A percentile compares a stretch with the other conserved stretches of the same genome.
These are phyloP conservation scores for Scaptomyza reducta DNA, from an alignment of 2,888 invertebrate genomes.

Conservation along the genomic window DNA sequence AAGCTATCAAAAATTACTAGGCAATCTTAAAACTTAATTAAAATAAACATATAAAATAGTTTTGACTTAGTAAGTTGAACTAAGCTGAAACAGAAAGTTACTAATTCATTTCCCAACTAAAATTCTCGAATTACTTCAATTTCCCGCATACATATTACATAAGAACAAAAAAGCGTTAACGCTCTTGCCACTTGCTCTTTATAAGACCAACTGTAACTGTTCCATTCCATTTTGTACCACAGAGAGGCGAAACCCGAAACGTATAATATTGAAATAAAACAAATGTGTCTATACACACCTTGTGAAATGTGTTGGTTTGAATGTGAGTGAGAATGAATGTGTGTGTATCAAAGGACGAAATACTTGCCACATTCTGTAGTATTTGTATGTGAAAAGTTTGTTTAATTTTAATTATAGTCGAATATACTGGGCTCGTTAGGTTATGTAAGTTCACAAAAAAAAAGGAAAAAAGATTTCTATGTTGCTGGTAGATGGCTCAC, in stretches of 20 bases:
- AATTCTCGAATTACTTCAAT: background rate
- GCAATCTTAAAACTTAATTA: no score
- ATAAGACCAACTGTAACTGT: conserved; percentile 61
- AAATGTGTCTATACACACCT: conserved; percentile 66
- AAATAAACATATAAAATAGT: background rate
- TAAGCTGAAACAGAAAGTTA: background rate
- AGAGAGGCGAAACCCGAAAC: conserved; percentile 36
- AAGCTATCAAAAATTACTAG: no score
- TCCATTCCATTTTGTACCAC: conserved; percentile 67
- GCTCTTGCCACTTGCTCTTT: conserved; percentile 22
- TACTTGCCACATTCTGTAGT: conserved; percentile 60
- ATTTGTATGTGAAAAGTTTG: conserved; percentile 65
- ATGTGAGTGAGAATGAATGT: background rate
- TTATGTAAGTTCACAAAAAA: conserved; percentile 59
- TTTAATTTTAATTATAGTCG: conserved; percentile 75
- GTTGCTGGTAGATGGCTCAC: conserved; percentile 84
- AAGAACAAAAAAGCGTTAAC: conserved; percentile 40
- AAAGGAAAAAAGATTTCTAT: background rate
- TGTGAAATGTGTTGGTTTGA: conserved; percentile 21
- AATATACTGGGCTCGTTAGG: conserved; percentile 28
- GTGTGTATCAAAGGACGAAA: conserved; percentile 51
- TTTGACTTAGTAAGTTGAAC: background rate
- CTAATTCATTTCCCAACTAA: background rate
- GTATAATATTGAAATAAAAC: conserved; percentile 46
- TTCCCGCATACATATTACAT: conserved; percentile 51